Evolutionary conservation across 2,113 vertebrate genomes (phyloP).

Genomic region (Potamarius usumacintae): DNA sequence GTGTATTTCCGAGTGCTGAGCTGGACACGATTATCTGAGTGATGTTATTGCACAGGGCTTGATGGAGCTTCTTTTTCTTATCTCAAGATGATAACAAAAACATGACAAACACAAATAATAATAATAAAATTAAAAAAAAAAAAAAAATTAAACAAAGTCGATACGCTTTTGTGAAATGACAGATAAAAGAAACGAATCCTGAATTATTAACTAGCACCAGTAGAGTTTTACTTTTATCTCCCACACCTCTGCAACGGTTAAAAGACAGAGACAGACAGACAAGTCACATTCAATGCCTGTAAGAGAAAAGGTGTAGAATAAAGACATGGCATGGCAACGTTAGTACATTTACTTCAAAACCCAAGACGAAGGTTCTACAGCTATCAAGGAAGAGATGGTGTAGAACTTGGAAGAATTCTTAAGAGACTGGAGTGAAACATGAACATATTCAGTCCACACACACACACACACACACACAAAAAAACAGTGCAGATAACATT

Average conservation of each 20-base stretch:
- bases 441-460: slow-evolving; percentile 27
- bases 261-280: not conserved
- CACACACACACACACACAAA: slow-evolving; percentile 34
- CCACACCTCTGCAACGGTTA: slow-evolving; percentile 26
- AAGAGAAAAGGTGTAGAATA: not conserved
- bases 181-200: slow-evolving; percentile 56
- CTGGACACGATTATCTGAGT: not conserved
- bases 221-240: slow-evolving; percentile 68
- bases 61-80: slow-evolving; percentile 7
- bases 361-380: slow-evolving; percentile 46
- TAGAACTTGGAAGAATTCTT: slow-evolving; percentile 45
- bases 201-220: slow-evolving; percentile 85
- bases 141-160: slow-evolving; percentile 38
- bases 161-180: slow-evolving; percentile 21
- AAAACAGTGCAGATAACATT: slow-evolving; percentile 71
- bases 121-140: slow-evolving; percentile 33
- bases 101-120: not conserved
- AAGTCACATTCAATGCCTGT: slow-evolving; percentile 38
- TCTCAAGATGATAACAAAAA: not conserved
- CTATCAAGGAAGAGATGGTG: slow-evolving; percentile 51
- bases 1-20: not conserved
- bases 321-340: slow-evolving; percentile 51
- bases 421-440: slow-evolving; percentile 47
- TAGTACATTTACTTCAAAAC: slow-evolving; percentile 36
- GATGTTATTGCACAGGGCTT: slow-evolving; percentile 51